phyloP scores from a whole-genome alignment of 2,113 vertebrate genomes.

The Bothrops jararaca region DNA sequence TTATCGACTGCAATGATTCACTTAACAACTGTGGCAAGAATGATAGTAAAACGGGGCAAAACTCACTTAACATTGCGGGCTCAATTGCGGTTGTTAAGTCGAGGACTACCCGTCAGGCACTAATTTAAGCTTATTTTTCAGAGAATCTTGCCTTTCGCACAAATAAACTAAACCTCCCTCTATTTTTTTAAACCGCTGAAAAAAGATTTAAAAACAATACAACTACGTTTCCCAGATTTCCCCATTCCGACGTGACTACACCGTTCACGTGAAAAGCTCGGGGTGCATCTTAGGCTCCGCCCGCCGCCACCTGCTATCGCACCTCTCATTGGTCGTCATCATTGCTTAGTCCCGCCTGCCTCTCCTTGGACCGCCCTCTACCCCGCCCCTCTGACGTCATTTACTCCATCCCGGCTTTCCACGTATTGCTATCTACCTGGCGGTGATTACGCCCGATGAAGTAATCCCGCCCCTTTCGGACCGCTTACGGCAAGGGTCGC shows the following conservation, averaged over 20 bases:
- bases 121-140: neutral
- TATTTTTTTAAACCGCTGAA: neutral
- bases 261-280: neutral
- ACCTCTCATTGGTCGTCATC: neutral
- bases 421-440: no score
- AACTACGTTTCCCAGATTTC: neutral
- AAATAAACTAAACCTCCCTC: neutral
- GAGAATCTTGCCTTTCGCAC: neutral
- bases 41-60: no score
- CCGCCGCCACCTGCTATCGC: neutral
- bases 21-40: no score
- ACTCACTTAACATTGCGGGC: no score
- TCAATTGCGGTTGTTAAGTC: no score
- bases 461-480: neutral
- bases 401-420: neutral
- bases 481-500: no score
- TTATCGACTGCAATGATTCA: no score
- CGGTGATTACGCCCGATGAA: neutral
- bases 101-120: neutral
- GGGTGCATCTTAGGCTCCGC: accelerated
- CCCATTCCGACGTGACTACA: neutral
- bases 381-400: neutral
- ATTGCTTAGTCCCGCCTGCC: neutral
- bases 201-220: neutral
- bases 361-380: neutral